Evolutionary conservation across 2,888 invertebrate genomes (phyloP), one percentile per base, ranked within the genome.

Genomic region (Tetropium fuscum): DNA sequence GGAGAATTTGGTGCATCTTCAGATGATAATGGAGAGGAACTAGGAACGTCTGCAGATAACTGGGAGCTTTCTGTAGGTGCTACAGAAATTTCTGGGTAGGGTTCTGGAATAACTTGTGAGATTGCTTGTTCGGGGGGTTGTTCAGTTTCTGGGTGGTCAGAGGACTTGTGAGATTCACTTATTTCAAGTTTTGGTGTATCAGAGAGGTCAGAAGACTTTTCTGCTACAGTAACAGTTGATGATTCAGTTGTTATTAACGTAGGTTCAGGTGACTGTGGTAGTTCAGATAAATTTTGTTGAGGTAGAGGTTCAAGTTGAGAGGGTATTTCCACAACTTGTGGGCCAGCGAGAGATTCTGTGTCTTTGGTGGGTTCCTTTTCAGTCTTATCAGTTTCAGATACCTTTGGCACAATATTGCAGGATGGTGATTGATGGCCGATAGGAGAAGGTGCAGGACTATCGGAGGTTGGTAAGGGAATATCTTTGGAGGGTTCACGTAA

Each of bases 151-250:
- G 18, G 51, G 8, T 1, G 3, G 15, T 27, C 11, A 20, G 34
- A 8, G 10, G 22, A n/a, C 11, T 36, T 36, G 2, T 32, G 8
- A 1, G 16, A 16, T 13, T 48, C 36, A 11, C 6, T n/a, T 18
- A 16, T 30, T 41, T 60, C 56, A 13, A 25, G n/a, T 36, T 56
- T 49, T 25, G 7, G 7, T 22, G 36, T 16, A 36, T 2, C 10
- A n/a, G 11, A 5, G 10, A 20, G 16, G 32, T 45, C 58, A 56
- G 61, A 57, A 3, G 38, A 34, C 57, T 60, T 51, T 15, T 65
- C 20, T 41, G 51, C 60, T 30, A 20, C 22, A 10, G 32, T 10
- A 32, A 13, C 1, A 3, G 38, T 56, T 53, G 60, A 57, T 5
- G 36, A 36, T 58, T 61, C 54, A 16, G 68, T 20, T 36, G 48